Evolutionary conservation across 1,140 invertebrate genomes (phyloP).

Genomic region (Lanistes nyassanus): DNA sequence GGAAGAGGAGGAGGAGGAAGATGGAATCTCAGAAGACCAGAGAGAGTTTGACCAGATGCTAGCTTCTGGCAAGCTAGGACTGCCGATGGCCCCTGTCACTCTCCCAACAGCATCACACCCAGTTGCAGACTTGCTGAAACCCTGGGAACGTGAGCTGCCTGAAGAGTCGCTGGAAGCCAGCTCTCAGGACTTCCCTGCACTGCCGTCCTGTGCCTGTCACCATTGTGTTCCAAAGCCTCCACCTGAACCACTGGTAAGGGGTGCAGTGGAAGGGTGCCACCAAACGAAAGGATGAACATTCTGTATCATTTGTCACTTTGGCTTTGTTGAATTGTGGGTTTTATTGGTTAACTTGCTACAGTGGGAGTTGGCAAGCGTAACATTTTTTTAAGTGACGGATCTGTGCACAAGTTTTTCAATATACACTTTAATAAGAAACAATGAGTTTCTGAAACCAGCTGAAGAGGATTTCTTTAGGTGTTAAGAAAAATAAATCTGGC

Average conservation of each 20-base stretch:
- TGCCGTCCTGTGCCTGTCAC: conserved; percentile 56
- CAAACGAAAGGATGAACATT: too few relatives aligned
- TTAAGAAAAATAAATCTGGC: too few relatives aligned
- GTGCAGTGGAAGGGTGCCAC: too few relatives aligned
- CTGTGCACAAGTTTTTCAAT: too few relatives aligned
- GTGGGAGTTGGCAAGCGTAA: too few relatives aligned
- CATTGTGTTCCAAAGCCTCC: conserved; percentile 53
- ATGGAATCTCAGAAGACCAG: conserved; percentile 34
- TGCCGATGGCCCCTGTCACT: conserved; percentile 6
- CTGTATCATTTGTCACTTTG: too few relatives aligned
- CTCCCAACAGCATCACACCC: not conserved
- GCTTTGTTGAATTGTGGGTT: too few relatives aligned
- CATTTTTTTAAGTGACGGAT: too few relatives aligned
- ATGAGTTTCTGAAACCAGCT: too few relatives aligned
- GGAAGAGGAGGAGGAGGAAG: conserved; percentile 37
- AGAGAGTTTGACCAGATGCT: conserved; percentile 16
- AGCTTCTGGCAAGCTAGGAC: conserved; percentile 19
- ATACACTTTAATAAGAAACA: too few relatives aligned
- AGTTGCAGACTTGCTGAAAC: not conserved
- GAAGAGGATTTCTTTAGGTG: too few relatives aligned
- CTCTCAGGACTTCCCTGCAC: conserved; percentile 22
- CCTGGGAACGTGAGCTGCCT: conserved; percentile 19
- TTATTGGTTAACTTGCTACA: too few relatives aligned
- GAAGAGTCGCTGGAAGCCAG: conserved; percentile 26
- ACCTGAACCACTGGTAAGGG: conserved; percentile 47